These are phyloP conservation scores for Drosophila dunni DNA, from an alignment of 1,140 invertebrate genomes.

Conservation along the genomic window DNA sequence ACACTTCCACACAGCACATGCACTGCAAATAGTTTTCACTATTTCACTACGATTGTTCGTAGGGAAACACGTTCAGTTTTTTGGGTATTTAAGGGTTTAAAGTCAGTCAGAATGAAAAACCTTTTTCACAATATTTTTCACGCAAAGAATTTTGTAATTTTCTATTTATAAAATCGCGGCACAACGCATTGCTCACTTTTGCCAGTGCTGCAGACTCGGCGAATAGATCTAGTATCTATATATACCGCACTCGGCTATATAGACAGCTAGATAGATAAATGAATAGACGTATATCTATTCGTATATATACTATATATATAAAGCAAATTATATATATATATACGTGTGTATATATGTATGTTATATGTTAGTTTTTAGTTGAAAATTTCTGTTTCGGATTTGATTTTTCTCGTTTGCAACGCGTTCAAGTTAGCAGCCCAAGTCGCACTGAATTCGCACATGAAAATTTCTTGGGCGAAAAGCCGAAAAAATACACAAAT, in stretches of 20 bases:
- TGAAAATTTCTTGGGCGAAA: constrained; percentile 75
- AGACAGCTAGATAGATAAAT: constrained; percentile 67
- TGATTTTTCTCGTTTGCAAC: constrained; percentile 80
- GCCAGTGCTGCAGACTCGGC: constrained; percentile 70
- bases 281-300: constrained; percentile 25
- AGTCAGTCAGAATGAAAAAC: constrained; percentile 29
- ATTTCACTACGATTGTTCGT: not conserved
- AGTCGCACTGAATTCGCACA: constrained; percentile 84
- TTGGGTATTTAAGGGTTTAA: constrained; percentile 4
- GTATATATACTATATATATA: constrained; percentile 21
- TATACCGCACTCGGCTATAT: constrained; percentile 67
- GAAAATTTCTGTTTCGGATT: constrained; percentile 71
- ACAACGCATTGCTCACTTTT: constrained; percentile 79
- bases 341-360: constrained; percentile 5
- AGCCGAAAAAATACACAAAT: constrained; percentile 49
- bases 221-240: constrained; percentile 73
- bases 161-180: constrained; percentile 74
- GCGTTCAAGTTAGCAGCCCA: constrained; percentile 84
- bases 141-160: constrained; percentile 74
- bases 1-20: constrained; percentile 9
- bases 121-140: constrained; percentile 65
- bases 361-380: constrained; percentile 75
- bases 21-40: constrained; percentile 17
- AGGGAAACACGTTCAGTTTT: constrained; percentile 12
- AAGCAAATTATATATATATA: constrained; percentile 5